phyloP scores from a whole-genome alignment of 2,888 invertebrate species.

The Netelia inedita region DNA sequence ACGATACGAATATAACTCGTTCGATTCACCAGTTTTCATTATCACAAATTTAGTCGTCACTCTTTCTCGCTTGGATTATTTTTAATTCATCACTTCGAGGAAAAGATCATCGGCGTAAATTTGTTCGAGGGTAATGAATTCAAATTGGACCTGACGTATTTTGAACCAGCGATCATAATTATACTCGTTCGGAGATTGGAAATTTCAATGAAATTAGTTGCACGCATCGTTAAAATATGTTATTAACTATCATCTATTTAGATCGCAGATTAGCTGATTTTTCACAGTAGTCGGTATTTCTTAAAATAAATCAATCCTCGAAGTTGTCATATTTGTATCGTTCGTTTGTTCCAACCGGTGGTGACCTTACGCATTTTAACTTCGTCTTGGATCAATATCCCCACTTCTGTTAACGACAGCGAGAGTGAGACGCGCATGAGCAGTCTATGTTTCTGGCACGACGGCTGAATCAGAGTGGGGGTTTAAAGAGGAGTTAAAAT shows the following conservation, averaged over 20 bases:
- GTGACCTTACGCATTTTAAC: conserved; percentile 5
- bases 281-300: background rate
- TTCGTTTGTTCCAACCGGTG: background rate
- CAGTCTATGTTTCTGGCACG: background rate
- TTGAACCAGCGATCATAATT: background rate
- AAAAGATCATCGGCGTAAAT: background rate
- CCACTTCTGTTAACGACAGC: conserved; percentile 11
- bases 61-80: conserved; percentile 16
- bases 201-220: too few species aligned
- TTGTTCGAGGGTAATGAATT: background rate
- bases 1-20: conserved; percentile 48
- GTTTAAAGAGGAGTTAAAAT: too few species aligned
- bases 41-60: conserved; percentile 59
- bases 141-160: background rate
- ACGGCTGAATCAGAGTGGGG: too few species aligned
- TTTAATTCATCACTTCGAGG: conserved; percentile 19
- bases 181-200: too few species aligned
- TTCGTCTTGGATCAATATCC: conserved; percentile 8
- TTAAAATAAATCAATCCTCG: background rate
- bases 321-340: too few species aligned
- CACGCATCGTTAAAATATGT: too few species aligned
- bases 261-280: background rate
- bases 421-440: conserved; percentile 5
- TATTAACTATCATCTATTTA: background rate
- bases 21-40: conserved; percentile 63